Base-by-base conservation (phyloP, 2,113 vertebrate genomes). In the Catagonus wagneri region DNA sequence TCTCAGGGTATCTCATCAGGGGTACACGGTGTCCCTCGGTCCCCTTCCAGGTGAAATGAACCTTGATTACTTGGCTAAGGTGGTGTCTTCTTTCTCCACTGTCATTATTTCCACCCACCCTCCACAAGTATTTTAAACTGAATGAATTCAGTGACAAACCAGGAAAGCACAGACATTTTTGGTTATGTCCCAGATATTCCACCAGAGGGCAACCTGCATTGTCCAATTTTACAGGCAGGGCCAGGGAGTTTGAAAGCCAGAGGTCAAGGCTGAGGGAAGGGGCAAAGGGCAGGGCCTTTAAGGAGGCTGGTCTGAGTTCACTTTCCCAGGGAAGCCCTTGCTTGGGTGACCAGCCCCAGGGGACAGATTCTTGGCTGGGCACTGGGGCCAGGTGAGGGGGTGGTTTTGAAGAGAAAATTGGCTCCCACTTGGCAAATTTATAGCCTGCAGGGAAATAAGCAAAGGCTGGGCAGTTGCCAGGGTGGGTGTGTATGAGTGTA, bases 201-300 rank as follows among this genome's bases (percentile, higher is more conserved):
- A 96, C 96, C 92, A 97, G 97, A 54, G 92, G 97, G 94, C 87
- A 80, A 50, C 32, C 39, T 83, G 71, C 63, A 66, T 92, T 7
- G 10, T 44, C 23, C n/a, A 80, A 95, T 94, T 69, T 29, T 7
- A 15, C 8, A 29, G 66, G 68, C 54, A 22, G 1, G 25, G 52
- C 20, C 65, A 2, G 1, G 29, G 6, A 17, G 19, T 75, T 54
- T 16, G 32, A n/a, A 76, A 61, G 61, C 19, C 6, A 25, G 25
- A 34, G 27, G 61, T 54, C 13, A 11, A 50, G 23, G 44, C 50
- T 19, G 56, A 1, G 3, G 9, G 50, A 7, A 10, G 6, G 6
- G 20, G 50, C 17, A 27, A 29, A 27, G 63, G 4, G 13, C 44
- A 36, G 9, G 17, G 6, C 14, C 14, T 22, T 39, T 27, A 12